Percentiles rank a stretch among this genome's conserved stretches.
phyloP scores from a whole-genome alignment of 2,113 vertebrate genomes.

The Saguinus midas region DNA sequence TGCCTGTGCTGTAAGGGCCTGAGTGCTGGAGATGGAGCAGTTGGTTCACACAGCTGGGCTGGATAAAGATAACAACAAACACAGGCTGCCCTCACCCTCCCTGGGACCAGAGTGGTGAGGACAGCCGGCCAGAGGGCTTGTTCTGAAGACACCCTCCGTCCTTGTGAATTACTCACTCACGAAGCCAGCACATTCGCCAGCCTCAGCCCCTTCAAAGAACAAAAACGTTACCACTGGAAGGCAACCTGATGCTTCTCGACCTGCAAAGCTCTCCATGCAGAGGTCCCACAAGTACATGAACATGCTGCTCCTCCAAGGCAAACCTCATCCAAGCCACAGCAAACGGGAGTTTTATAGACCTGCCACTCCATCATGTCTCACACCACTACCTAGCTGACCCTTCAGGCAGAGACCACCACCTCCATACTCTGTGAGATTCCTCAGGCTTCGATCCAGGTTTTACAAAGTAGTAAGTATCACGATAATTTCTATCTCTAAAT shows the following conservation, averaged over 20 bases:
- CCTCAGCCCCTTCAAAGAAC: neutral
- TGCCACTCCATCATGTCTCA: accelerated
- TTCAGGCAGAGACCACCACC: neutral
- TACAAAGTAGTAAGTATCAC: neutral
- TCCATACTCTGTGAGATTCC: neutral
- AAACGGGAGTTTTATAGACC: neutral
- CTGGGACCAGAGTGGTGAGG: neutral
- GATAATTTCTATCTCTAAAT: slow-evolving; percentile 57
- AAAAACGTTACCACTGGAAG: too few relatives aligned
- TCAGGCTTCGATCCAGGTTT: neutral
- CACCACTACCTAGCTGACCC: accelerated
- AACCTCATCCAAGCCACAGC: neutral
- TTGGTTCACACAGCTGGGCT: neutral
- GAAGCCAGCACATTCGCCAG: accelerated
- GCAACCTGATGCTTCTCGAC: neutral
- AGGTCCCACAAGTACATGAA: neutral
- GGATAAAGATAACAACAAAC: neutral
- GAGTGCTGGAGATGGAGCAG: neutral
- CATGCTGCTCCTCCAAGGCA: neutral
- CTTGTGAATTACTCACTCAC: accelerated
- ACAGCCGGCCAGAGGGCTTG: neutral
- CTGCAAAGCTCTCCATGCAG: neutral
- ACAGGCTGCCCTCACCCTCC: too few relatives aligned
- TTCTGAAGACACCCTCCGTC: neutral
- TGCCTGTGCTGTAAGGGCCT: neutral